Evolutionary conservation across 2,797 vertebrate genomes (phyloP), one percentile per base, ranked within the genome.

Genomic region (Rhinatrema bivittatum): DNA sequence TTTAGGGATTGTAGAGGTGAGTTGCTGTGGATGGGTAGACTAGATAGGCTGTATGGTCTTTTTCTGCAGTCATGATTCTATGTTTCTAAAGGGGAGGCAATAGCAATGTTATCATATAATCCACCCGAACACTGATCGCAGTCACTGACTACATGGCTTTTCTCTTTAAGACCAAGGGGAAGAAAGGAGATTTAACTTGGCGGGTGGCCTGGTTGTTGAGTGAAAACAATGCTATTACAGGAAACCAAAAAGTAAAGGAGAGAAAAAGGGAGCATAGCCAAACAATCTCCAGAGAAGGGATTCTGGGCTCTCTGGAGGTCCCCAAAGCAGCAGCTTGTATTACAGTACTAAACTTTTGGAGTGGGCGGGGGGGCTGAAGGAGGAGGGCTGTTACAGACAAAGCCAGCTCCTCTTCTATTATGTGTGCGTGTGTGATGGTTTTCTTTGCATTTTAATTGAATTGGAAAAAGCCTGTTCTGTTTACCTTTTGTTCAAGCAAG

Each of bases 181-280:
- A 20, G 50, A 64, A 46, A 46, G 61, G 62, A 69, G 59, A 55
- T 63, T 48, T 37, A 61, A 70, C 54, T 65, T 63, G 78, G 64
- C 49, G 1, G 10, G 18, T 37, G 37, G 58, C 71, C 72, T 50
- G 63, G 42, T 62, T 62, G 65, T 66, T 68, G 64, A 51, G 56
- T 62, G 62, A 55, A 71, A 77, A 75, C 68, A 73, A 75, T 67
- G 54, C 62, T 56, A 48, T 6, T 1, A 47, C 58, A 54, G 50
- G 60, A 67, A 66, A 60, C 48, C 65, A 67, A 40, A 53, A 46
- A 64, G 44, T 45, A 38, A 48, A 58, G 62, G 56, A 61, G 61
- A 61, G 50, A 59, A 60, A 45, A 55, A 43, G 30, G 36, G 48
- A 37, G 47, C 22, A 62, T 52, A 55, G 16, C 3, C 9, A 51